Conservation (phyloP, 2,113 vertebrate genomes). For the Eptesicus fuscus region DNA sequence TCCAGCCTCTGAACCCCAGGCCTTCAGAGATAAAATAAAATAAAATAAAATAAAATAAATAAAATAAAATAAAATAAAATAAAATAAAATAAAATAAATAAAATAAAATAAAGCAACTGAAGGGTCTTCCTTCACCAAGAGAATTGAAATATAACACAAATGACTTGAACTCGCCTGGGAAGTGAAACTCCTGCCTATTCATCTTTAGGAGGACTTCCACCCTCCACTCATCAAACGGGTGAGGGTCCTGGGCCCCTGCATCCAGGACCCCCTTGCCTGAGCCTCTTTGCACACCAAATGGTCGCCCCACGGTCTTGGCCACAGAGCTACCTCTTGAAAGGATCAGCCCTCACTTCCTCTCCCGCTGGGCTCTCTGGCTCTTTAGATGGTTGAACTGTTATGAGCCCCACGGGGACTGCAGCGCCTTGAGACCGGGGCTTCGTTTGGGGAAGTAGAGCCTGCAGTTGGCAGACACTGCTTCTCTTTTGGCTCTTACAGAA, state of each 20-base stretch:
- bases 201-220: background rate
- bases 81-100: background rate
- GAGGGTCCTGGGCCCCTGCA: background rate
- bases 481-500: background rate
- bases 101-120: background rate
- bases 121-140: background rate
- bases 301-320: background rate
- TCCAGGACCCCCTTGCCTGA: background rate
- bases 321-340: background rate
- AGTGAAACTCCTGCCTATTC: too few species aligned
- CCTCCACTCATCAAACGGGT: rapidly evolving
- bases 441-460: background rate
- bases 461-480: background rate
- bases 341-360: background rate
- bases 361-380: background rate
- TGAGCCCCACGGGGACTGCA: rapidly evolving
- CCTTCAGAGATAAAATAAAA: background rate
- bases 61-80: too few species aligned
- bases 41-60: too few species aligned
- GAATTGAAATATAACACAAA: background rate
- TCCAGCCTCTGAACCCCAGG: background rate
- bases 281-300: background rate
- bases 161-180: background rate
- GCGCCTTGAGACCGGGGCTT: background rate
- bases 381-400: too few species aligned